Percentiles rank a stretch among this genome's conserved stretches.
phyloP scores from a whole-genome alignment of 2,888 invertebrate species.

The Scrobipalpa costella region DNA sequence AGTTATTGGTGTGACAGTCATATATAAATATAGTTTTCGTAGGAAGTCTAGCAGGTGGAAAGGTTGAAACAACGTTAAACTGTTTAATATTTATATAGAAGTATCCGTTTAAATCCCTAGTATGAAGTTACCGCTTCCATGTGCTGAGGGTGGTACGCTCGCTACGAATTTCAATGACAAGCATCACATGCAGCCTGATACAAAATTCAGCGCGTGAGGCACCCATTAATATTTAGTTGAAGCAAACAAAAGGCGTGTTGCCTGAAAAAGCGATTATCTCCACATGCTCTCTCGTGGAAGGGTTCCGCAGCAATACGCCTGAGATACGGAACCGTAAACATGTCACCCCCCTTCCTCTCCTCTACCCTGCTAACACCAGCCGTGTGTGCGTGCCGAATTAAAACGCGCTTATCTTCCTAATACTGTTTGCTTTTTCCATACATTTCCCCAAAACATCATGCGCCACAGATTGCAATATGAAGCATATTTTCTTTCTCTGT shows the following conservation, averaged over 20 bases:
- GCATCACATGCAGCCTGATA: slow-evolving; percentile 13
- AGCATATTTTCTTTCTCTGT: slow-evolving; percentile 18
- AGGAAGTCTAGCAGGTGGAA: slow-evolving; percentile 18
- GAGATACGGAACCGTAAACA: slow-evolving; percentile 38
- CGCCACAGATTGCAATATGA: slow-evolving; percentile 23
- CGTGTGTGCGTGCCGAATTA: slow-evolving; percentile 24
- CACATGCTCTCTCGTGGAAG: slow-evolving; percentile 31
- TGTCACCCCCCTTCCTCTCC: slow-evolving; percentile 27
- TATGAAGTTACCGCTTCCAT: background rate
- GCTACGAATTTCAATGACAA: slow-evolving; percentile 14
- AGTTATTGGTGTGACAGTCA: slow-evolving; percentile 41
- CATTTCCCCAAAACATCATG: slow-evolving; percentile 13
- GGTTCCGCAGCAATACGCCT: slow-evolving; percentile 37
- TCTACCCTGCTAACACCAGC: background rate
- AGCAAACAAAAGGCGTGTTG: slow-evolving; percentile 36
- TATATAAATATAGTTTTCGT: slow-evolving; percentile 37
- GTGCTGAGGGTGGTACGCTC: background rate
- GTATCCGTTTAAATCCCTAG: background rate
- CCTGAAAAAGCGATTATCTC: slow-evolving; percentile 33
- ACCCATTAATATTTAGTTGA: slow-evolving; percentile 34
- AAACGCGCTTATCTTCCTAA: slow-evolving; percentile 33
- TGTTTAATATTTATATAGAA: slow-evolving; percentile 6
- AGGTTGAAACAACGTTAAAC: background rate
- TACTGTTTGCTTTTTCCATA: slow-evolving; percentile 24
- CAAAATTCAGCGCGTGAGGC: slow-evolving; percentile 22